These are phyloP conservation scores for Phrynosoma platyrhinos DNA, from an alignment of 2,113 vertebrate species.

Conservation along the genomic window DNA sequence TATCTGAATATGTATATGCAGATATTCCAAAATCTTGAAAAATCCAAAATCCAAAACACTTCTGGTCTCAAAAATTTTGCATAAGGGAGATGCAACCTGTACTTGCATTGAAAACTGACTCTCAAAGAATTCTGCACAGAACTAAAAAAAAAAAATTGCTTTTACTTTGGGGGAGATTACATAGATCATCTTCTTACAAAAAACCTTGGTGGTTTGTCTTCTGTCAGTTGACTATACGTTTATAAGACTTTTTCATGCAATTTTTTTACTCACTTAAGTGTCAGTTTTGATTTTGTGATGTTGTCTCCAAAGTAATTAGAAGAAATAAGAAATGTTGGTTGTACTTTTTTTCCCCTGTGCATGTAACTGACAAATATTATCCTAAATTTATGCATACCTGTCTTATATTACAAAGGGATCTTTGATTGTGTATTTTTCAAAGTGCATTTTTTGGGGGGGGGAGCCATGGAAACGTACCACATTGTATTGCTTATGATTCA, in stretches of 20 bases:
- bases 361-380: not conserved
- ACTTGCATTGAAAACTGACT: conserved; percentile 15
- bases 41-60: no score
- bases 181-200: not conserved
- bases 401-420: conserved; percentile 24
- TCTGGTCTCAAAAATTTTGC: no score
- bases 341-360: not conserved
- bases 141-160: conserved; percentile 34
- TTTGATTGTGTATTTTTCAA: conserved; percentile 27
- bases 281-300: conserved; percentile 35
- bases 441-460: conserved; percentile 29
- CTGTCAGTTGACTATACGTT: conserved; percentile 39
- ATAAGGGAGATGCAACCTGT: no score
- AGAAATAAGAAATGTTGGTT: conserved; percentile 20
- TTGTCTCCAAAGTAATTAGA: conserved; percentile 32
- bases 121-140: not conserved
- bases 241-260: conserved; percentile 37
- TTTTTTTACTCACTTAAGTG: conserved; percentile 14
- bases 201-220: conserved; percentile 29
- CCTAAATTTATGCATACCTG: not conserved
- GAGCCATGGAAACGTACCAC: not conserved
- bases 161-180: conserved; percentile 36
- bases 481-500: not conserved
- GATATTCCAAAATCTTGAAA: no score
- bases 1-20: no score